A percentile compares a stretch with the other conserved stretches of the same genome.
phyloP scores from a whole-genome alignment of 2,113 vertebrate species.

The Cercopithecus mona region DNA sequence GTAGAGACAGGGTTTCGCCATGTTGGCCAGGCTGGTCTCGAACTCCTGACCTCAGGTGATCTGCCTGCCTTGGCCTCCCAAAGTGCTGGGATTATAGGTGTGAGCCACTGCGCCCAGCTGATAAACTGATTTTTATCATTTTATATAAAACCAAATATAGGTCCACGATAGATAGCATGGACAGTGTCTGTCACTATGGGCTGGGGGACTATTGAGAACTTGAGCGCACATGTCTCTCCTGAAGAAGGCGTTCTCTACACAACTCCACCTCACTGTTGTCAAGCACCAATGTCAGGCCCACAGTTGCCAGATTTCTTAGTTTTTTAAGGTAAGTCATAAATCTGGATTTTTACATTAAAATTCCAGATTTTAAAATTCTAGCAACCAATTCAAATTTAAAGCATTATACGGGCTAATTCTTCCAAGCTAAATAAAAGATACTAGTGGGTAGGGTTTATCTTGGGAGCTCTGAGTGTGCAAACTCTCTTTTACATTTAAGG shows the following conservation, averaged over 20 bases:
- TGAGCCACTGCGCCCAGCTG: no score
- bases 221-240: neutral
- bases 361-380: neutral
- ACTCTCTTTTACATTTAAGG: no score
- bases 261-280: neutral
- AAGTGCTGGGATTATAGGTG: no score
- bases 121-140: neutral
- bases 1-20: neutral
- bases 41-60: no score
- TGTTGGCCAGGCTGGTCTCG: no score
- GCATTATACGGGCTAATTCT: neutral
- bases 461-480: neutral
- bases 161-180: neutral
- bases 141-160: neutral
- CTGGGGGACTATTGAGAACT: neutral
- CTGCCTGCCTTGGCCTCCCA: no score
- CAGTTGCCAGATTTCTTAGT: neutral
- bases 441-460: neutral
- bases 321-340: neutral
- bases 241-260: no score
- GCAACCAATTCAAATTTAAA: neutral
- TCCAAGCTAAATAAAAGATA: neutral
- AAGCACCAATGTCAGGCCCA: neutral
- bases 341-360: slow-evolving; percentile 6
- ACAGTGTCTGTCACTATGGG: neutral